A percentile compares a stretch with the other conserved stretches of the same genome.
phyloP scores from a whole-genome alignment of 2,113 vertebrate species.

The Herpetotheres cachinnans region DNA sequence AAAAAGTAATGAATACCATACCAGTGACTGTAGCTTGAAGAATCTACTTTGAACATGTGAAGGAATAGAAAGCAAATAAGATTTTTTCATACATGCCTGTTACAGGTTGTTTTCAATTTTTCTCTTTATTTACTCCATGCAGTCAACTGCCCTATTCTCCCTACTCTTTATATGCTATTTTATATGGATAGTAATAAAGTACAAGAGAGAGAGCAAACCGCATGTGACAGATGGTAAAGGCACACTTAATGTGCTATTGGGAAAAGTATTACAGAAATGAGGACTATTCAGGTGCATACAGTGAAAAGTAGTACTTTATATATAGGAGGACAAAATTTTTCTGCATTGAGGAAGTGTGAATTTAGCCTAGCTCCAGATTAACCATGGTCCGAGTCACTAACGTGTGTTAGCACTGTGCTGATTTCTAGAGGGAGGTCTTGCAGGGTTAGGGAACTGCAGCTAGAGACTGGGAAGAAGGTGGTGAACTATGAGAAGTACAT shows the following conservation, averaged over 20 bases:
- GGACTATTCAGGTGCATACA: not conserved
- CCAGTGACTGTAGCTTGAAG: not conserved
- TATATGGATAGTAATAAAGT: not conserved
- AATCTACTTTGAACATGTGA: not conserved
- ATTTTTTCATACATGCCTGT: not conserved
- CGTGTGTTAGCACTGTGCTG: not conserved
- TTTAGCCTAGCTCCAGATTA: constrained; percentile 12
- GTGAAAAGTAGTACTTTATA: constrained; percentile 18
- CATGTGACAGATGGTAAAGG: not conserved
- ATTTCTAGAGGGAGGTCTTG: not conserved
- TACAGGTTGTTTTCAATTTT: not conserved
- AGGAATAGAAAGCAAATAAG: not conserved
- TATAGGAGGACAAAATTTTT: constrained; percentile 30
- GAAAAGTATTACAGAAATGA: constrained; percentile 17
- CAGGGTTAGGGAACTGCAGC: not conserved
- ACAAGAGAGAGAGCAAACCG: not conserved
- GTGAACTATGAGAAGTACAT: not conserved
- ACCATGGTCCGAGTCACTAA: not conserved
- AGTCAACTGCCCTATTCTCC: not conserved
- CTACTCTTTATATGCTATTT: not conserved
- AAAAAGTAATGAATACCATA: not conserved
- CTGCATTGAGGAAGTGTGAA: constrained; percentile 42
- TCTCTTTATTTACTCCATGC: not conserved
- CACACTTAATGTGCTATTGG: not conserved
- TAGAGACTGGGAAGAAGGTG: not conserved